Percentiles rank a stretch among this genome's conserved stretches.
Evolutionary conservation across 23 tunicate genomes (phyloP).

Genomic region (Halocynthia aurantium): DNA sequence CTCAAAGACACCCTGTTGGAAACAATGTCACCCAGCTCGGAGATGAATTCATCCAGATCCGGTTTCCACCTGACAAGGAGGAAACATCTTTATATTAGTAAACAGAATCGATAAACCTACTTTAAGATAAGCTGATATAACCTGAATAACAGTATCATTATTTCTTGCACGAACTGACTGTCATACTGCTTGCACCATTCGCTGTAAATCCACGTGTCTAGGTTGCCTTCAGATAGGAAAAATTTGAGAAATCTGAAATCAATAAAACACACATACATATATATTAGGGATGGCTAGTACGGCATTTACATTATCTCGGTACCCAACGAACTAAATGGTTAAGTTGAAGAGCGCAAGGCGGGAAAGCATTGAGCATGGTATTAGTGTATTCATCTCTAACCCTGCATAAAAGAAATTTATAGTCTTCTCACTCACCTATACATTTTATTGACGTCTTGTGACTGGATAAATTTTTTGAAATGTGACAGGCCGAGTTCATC

Average conservation of each 20-base stretch:
- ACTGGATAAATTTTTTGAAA: constrained; percentile 52
- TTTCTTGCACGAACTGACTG: constrained; percentile 54
- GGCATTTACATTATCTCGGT: too few species aligned
- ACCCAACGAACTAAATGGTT: too few species aligned
- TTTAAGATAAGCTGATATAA: not conserved
- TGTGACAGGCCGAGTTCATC: constrained; percentile 60
- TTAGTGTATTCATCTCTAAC: too few species aligned
- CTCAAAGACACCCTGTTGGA: constrained; percentile 51
- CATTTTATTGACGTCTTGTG: constrained; percentile 72
- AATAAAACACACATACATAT: constrained; percentile 1
- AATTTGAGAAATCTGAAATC: constrained; percentile 61
- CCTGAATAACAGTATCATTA: constrained; percentile 28
- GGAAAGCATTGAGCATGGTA: too few species aligned
- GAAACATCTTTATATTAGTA: not conserved
- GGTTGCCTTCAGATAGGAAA: constrained; percentile 59
- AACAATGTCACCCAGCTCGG: constrained; percentile 31
- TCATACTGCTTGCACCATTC: constrained; percentile 83
- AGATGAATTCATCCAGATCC: constrained; percentile 42
- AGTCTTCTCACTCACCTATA: constrained; percentile 33
- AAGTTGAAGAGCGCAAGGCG: too few species aligned
- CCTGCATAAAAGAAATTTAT: not conserved
- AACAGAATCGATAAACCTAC: not conserved
- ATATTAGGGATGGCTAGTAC: not conserved
- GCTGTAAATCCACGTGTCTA: constrained; percentile 61
- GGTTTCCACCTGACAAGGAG: constrained; percentile 53